phyloP scores from a whole-genome alignment of 2,888 invertebrate species.

The Acanthacorydalis orientalis region DNA sequence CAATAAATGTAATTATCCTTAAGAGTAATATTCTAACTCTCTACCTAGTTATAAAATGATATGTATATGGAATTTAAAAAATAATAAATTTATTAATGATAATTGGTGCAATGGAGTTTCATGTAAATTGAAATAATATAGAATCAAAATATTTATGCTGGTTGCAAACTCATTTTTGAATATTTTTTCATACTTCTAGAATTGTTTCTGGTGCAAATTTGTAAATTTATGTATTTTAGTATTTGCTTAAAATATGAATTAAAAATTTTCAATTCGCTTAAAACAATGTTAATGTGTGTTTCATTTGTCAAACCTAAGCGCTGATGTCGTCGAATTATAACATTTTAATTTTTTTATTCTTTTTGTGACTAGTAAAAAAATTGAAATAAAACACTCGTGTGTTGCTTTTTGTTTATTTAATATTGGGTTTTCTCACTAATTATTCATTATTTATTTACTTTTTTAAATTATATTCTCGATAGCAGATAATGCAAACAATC shows the following conservation, averaged over 20 bases:
- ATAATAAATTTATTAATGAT: slow-evolving; percentile 1
- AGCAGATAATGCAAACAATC: too few relatives aligned
- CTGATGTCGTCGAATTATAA: too few relatives aligned
- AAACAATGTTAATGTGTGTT: slow-evolving; percentile 2
- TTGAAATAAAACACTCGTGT: too few relatives aligned
- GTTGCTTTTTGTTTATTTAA: too few relatives aligned
- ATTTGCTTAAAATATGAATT: slow-evolving; percentile 20
- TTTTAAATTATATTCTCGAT: too few relatives aligned
- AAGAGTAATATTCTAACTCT: neutral
- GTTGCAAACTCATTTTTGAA: neutral
- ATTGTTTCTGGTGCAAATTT: slow-evolving; percentile 19
- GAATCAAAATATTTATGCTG: slow-evolving; percentile 1
- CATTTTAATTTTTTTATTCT: too few relatives aligned
- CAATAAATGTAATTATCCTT: slow-evolving; percentile 1
- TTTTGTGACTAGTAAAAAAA: too few relatives aligned
- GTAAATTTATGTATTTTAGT: slow-evolving; percentile 18
- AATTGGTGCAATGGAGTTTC: slow-evolving; percentile 3
- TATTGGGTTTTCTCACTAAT: too few relatives aligned
- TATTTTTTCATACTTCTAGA: neutral
- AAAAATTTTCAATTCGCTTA: slow-evolving; percentile 19
- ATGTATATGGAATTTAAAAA: neutral
- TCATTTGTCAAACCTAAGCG: too few relatives aligned
- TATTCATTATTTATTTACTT: too few relatives aligned
- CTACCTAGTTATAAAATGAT: slow-evolving; percentile 1
- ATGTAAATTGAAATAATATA: neutral